phyloP scores from a whole-genome alignment of 2,888 invertebrate species.

The Limnephilus auricula region DNA sequence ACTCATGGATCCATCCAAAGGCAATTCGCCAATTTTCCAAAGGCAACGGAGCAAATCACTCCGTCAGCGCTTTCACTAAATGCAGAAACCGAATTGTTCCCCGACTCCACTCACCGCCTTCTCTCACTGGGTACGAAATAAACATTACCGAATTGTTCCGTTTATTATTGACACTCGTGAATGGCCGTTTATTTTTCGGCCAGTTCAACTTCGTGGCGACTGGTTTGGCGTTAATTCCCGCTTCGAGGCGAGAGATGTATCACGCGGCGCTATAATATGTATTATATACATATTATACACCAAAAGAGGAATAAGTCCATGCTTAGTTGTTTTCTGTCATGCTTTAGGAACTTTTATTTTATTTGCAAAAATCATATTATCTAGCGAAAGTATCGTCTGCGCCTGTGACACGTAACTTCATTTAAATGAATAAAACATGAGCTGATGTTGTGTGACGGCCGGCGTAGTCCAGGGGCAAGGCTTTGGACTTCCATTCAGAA shows the following conservation, averaged over 20 bases:
- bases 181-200: background rate
- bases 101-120: background rate
- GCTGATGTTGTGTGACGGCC: too few species aligned
- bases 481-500: too few species aligned
- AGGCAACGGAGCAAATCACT: background rate
- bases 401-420: too few species aligned
- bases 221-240: background rate
- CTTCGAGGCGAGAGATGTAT: background rate
- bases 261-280: background rate
- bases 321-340: background rate
- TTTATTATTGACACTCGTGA: background rate
- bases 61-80: constrained; percentile 2
- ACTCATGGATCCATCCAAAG: background rate
- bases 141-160: background rate
- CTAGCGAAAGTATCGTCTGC: too few species aligned
- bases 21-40: background rate
- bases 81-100: background rate
- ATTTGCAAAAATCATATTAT: too few species aligned
- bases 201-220: constrained; percentile 21
- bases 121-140: background rate
- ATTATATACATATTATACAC: background rate
- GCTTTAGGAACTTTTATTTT: background rate
- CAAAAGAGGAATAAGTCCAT: background rate
- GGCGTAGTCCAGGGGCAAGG: too few species aligned
- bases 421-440: too few species aligned